Evolutionary conservation across 2,113 vertebrate genomes (phyloP).

Genomic region (Drymodes brunneopygia): DNA sequence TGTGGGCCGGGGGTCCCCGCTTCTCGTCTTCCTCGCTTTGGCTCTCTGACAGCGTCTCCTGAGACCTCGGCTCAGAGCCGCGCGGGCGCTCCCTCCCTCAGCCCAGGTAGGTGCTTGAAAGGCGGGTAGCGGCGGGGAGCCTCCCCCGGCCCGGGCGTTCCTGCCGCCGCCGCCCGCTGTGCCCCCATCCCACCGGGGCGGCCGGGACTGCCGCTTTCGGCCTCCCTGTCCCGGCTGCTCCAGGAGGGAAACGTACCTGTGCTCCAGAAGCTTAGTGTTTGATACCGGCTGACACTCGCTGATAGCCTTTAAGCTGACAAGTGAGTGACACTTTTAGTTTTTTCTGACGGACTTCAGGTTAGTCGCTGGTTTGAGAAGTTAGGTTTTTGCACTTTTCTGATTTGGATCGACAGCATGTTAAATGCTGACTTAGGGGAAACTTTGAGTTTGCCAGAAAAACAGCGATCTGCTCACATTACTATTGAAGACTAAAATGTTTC

Average conservation of each 20-base stretch:
- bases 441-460: background rate
- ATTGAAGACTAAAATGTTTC: background rate
- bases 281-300: background rate
- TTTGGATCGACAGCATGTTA: background rate
- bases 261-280: background rate
- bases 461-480: background rate
- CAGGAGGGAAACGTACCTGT: background rate
- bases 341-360: background rate
- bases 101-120: conserved; percentile 30
- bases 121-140: background rate
- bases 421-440: background rate
- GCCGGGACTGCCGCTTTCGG: background rate
- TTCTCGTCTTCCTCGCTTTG: background rate
- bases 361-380: background rate
- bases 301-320: background rate
- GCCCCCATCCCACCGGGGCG: background rate
- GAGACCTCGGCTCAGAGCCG: background rate
- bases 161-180: background rate
- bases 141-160: background rate
- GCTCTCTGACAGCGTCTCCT: background rate
- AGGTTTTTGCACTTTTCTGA: background rate
- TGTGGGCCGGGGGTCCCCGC: background rate
- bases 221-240: background rate
- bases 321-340: background rate
- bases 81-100: background rate